Percentiles rank a stretch among this genome's conserved stretches.
Conservation (phyloP, 2,113 vertebrate genomes). For the Spilogale gracilis region DNA sequence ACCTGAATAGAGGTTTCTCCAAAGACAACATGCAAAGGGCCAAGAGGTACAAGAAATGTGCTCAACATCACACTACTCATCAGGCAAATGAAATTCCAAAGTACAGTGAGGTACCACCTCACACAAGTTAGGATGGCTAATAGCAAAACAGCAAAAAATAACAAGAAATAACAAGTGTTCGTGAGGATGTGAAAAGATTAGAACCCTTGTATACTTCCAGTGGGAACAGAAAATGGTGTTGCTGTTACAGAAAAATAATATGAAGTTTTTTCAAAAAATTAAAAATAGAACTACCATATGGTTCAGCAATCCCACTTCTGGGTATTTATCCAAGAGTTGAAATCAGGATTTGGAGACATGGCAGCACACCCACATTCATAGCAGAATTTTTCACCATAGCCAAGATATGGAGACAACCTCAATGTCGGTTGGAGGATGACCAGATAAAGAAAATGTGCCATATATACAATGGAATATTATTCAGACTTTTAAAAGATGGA, state of each 20-base stretch:
- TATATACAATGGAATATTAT: neutral
- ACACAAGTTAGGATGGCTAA: neutral
- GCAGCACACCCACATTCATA: neutral
- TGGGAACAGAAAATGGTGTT: neutral
- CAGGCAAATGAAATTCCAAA: neutral
- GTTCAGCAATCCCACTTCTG: neutral
- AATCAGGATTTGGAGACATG: neutral
- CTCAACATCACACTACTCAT: neutral
- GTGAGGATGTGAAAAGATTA: neutral
- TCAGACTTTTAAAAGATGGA: neutral
- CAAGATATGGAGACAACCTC: neutral
- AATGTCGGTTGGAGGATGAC: neutral
- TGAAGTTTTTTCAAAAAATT: neutral
- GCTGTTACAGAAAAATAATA: neutral
- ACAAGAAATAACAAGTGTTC: neutral
- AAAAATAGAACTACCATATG: neutral
- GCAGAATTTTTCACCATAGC: neutral
- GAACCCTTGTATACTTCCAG: neutral
- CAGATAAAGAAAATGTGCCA: neutral
- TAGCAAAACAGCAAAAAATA: neutral
- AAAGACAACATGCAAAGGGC: neutral
- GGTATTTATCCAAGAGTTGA: neutral
- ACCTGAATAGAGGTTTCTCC: neutral
- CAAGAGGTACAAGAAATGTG: neutral
- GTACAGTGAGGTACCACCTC: neutral